Percentiles rank a stretch among this genome's conserved stretches.
phyloP scores from a whole-genome alignment of 2,113 vertebrate genomes.

The Pampusana beccarii region DNA sequence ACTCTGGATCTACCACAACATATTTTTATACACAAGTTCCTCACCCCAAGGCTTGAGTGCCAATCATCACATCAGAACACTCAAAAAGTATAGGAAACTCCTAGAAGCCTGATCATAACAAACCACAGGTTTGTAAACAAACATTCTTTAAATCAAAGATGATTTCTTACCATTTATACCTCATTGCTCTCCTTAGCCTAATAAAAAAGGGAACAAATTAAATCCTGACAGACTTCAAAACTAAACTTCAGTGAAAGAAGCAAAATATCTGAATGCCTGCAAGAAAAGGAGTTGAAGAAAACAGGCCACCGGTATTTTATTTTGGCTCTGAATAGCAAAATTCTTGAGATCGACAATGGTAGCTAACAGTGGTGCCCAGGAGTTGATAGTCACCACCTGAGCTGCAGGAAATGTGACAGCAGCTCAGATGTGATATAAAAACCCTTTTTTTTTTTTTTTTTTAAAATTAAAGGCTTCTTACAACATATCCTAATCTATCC shows the following conservation, averaged over 20 bases:
- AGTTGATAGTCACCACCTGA: not conserved
- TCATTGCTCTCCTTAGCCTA: not conserved
- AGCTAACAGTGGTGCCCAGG: not conserved
- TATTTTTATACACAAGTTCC: not conserved
- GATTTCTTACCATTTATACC: not conserved
- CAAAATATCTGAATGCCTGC: not conserved
- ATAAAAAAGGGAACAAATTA: not conserved
- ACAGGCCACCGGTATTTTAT: not conserved
- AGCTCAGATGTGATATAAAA: not conserved
- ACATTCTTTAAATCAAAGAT: not conserved
- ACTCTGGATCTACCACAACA: not conserved
- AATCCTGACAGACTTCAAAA: not conserved
- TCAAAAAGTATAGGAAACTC: not conserved
- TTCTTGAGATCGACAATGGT: not conserved
- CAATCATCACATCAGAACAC: not conserved
- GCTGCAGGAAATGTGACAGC: not conserved
- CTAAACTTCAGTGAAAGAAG: not conserved
- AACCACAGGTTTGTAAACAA: not conserved
- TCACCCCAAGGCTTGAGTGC: not conserved
- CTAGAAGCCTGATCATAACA: not conserved
- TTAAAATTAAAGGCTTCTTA: not conserved
- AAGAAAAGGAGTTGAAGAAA: not conserved
- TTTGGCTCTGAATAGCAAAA: not conserved
- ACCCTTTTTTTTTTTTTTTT: too few relatives aligned
- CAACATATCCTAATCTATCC: not conserved